Percentiles rank a stretch among this genome's conserved stretches.
Conservation (phyloP, 2,888 invertebrate genomes). For the Cyaniris semiargus region DNA sequence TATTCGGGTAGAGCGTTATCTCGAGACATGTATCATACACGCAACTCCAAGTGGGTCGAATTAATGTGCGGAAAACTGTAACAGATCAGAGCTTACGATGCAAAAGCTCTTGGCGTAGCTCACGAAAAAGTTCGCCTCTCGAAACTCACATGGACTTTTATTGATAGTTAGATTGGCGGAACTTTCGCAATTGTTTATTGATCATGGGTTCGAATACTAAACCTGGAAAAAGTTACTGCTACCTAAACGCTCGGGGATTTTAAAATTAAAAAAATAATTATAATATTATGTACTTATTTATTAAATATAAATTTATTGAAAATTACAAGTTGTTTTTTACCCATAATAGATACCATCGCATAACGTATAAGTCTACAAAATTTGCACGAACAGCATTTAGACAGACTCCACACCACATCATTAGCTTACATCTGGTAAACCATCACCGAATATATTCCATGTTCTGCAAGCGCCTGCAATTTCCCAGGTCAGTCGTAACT, state of each 20-base stretch:
- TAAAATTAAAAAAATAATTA: no score
- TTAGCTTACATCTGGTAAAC: not conserved
- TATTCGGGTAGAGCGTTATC: not conserved
- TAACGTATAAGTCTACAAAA: not conserved
- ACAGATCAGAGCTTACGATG: constrained; percentile 21
- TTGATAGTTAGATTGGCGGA: constrained; percentile 24
- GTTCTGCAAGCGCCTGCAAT: constrained; percentile 20
- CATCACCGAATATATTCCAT: constrained; percentile 8
- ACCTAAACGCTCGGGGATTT: no score
- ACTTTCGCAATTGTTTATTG: constrained; percentile 24
- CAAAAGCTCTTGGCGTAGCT: constrained; percentile 17
- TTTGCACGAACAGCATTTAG: no score
- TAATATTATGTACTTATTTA: no score
- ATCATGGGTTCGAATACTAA: not conserved
- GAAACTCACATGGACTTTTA: constrained; percentile 8
- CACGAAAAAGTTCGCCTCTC: constrained; percentile 8
- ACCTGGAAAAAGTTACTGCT: not conserved
- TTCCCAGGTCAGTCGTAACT: constrained; percentile 34
- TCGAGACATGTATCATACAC: not conserved
- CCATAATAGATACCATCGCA: no score
- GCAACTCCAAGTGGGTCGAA: constrained; percentile 1
- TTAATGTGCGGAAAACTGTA: constrained; percentile 19
- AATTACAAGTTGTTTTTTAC: no score
- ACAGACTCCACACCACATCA: not conserved
- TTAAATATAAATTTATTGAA: no score